phyloP scores from a whole-genome alignment of 2,888 invertebrate genomes.

The Bhutanitis thaidina region DNA sequence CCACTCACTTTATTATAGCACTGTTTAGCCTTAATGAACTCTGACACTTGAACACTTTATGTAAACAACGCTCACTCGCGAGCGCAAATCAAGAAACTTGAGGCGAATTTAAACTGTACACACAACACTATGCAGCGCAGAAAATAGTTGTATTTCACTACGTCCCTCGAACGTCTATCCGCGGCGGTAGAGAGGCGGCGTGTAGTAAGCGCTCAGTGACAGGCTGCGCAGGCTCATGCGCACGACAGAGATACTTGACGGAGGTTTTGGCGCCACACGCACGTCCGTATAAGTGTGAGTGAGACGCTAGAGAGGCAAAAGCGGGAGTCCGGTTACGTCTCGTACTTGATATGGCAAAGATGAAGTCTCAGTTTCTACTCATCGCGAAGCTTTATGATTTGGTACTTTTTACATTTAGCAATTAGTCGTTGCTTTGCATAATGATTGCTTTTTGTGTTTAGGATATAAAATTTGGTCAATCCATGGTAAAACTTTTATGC shows the following conservation, averaged over 20 bases:
- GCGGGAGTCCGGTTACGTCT: slow-evolving; percentile 73
- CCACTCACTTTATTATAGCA: slow-evolving; percentile 62
- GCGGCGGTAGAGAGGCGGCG: slow-evolving; percentile 57
- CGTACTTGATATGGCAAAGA: slow-evolving; percentile 53
- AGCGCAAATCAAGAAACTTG: slow-evolving; percentile 24
- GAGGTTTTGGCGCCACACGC: slow-evolving; percentile 62
- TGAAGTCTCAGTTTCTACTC: slow-evolving; percentile 45
- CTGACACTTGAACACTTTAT: slow-evolving; percentile 46
- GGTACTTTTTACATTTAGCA: slow-evolving; percentile 11
- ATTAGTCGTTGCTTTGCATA: slow-evolving; percentile 3
- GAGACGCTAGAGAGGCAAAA: slow-evolving; percentile 57
- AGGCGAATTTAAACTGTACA: slow-evolving; percentile 19
- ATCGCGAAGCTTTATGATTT: slow-evolving; percentile 45
- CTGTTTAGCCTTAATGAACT: slow-evolving; percentile 54
- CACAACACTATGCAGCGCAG: slow-evolving; percentile 19
- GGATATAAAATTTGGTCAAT: not conserved
- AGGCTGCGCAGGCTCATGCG: slow-evolving; percentile 58
- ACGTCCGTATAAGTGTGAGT: slow-evolving; percentile 40
- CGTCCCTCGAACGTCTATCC: slow-evolving; percentile 52
- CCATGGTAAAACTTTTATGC: too few species aligned
- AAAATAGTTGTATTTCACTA: slow-evolving; percentile 14
- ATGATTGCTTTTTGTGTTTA: not conserved
- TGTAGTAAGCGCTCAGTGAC: slow-evolving; percentile 55
- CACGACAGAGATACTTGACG: slow-evolving; percentile 54
- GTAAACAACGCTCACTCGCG: slow-evolving; percentile 19